A percentile compares a stretch with the other conserved stretches of the same genome.
Conservation (phyloP, 2,113 vertebrate species). For the Empidonax alnorum region DNA sequence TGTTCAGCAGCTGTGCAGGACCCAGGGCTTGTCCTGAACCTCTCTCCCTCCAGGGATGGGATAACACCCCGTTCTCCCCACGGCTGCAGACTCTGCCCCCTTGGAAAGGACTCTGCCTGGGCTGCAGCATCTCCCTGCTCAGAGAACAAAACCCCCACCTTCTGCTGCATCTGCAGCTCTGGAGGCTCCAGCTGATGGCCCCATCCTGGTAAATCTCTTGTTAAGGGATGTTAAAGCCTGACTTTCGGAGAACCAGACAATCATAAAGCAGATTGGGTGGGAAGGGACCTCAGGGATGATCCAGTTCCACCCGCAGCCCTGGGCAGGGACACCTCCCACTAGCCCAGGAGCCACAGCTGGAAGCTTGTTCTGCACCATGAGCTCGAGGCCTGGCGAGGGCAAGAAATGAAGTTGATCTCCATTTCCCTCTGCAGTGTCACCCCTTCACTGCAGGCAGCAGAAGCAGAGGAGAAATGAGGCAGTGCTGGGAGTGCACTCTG, state of each 20-base stretch:
- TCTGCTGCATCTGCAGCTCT: neutral
- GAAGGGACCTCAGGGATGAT: neutral
- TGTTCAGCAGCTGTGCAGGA: neutral
- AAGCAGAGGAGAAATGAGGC: neutral
- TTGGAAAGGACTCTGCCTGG: neutral
- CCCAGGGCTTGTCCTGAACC: fast-evolving
- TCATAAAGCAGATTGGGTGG: neutral
- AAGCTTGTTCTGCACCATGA: neutral
- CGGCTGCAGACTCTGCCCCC: neutral
- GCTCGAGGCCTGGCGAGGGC: neutral
- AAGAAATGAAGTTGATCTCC: fast-evolving
- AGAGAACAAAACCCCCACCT: fast-evolving
- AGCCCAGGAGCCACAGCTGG: neutral
- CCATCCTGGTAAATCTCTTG: fast-evolving
- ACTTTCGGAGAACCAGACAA: fast-evolving
- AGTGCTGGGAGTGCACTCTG: fast-evolving
- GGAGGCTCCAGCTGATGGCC: neutral
- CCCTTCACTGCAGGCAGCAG: neutral
- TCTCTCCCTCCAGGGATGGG: neutral
- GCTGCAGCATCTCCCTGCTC: neutral
- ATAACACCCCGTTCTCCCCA: fast-evolving
- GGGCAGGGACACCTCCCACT: neutral
- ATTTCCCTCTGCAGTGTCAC: neutral
- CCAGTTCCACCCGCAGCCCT: neutral
- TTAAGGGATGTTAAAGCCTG: neutral